Conservation (phyloP, 2,888 invertebrate genomes). For the Sinohyriopsis cumingii region DNA sequence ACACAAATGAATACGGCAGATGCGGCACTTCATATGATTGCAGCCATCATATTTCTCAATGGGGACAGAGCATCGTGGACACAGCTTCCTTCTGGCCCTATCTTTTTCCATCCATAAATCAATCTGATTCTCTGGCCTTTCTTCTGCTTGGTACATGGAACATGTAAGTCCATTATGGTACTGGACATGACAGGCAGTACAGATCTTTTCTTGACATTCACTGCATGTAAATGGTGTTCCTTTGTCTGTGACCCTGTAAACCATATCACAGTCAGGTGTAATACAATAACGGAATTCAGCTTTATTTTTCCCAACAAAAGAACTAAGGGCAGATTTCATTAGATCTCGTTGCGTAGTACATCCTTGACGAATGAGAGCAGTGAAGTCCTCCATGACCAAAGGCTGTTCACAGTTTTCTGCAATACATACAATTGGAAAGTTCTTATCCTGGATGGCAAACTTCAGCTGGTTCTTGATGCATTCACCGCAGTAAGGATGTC, state of each 20-base stretch:
- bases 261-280: slow-evolving; percentile 61
- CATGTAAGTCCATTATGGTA: slow-evolving; percentile 61
- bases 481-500: slow-evolving; percentile 61
- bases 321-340: slow-evolving; percentile 40
- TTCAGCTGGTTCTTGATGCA: slow-evolving; percentile 48
- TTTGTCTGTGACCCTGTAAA: slow-evolving; percentile 47
- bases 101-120: slow-evolving; percentile 46
- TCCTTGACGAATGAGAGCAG: slow-evolving; percentile 23
- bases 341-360: slow-evolving; percentile 27
- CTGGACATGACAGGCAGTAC: slow-evolving; percentile 55
- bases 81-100: slow-evolving; percentile 42
- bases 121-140: slow-evolving; percentile 29
- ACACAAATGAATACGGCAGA: slow-evolving; percentile 58
- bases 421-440: slow-evolving; percentile 57
- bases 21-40: slow-evolving; percentile 56
- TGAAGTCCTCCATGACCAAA: slow-evolving; percentile 47
- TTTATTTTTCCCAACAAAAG: slow-evolving; percentile 43
- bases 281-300: slow-evolving; percentile 51
- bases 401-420: slow-evolving; percentile 46
- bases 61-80: slow-evolving; percentile 54
- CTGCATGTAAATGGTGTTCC: slow-evolving; percentile 44
- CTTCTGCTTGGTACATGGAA: slow-evolving; percentile 38
- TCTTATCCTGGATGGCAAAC: slow-evolving; percentile 36
- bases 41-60: slow-evolving; percentile 65
- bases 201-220: slow-evolving; percentile 45